These are phyloP conservation scores for Ceratina australensis DNA, from an alignment of 1,140 invertebrate species.

Conservation along the genomic window DNA sequence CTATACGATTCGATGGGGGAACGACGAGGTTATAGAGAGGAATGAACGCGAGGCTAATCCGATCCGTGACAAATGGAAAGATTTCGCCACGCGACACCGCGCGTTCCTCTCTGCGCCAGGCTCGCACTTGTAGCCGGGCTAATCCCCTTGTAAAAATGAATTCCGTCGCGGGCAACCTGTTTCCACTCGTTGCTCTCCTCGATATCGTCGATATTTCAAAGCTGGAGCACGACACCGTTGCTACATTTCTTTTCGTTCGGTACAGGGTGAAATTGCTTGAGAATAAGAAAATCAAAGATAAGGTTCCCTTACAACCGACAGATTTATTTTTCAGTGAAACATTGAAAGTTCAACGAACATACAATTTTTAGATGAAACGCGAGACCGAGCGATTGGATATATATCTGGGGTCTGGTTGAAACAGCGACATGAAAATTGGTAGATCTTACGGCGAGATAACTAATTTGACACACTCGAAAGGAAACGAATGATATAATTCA, in stretches of 20 bases:
- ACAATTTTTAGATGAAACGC: too few species aligned
- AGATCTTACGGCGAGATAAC: not conserved
- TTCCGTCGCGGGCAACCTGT: not conserved
- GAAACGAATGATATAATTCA: not conserved
- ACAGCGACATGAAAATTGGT: not conserved
- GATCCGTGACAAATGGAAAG: slow-evolving; percentile 12
- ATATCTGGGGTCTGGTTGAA: too few species aligned
- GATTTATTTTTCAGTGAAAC: too few species aligned
- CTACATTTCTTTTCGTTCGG: not conserved
- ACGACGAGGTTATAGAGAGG: too few species aligned
- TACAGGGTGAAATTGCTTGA: too few species aligned
- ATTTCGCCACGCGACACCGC: not conserved
- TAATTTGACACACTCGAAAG: not conserved
- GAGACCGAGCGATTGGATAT: too few species aligned
- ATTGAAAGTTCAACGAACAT: too few species aligned
- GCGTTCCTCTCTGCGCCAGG: not conserved
- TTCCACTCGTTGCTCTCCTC: not conserved
- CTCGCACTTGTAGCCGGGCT: not conserved
- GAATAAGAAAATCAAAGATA: too few species aligned
- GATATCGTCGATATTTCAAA: not conserved
- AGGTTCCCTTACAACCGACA: too few species aligned
- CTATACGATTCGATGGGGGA: not conserved
- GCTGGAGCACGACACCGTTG: not conserved
- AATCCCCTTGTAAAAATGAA: slow-evolving; percentile 21
- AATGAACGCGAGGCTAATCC: slow-evolving; percentile 2